phyloP scores from a whole-genome alignment of 2,113 vertebrate species.

The Syrmaticus mikado region DNA sequence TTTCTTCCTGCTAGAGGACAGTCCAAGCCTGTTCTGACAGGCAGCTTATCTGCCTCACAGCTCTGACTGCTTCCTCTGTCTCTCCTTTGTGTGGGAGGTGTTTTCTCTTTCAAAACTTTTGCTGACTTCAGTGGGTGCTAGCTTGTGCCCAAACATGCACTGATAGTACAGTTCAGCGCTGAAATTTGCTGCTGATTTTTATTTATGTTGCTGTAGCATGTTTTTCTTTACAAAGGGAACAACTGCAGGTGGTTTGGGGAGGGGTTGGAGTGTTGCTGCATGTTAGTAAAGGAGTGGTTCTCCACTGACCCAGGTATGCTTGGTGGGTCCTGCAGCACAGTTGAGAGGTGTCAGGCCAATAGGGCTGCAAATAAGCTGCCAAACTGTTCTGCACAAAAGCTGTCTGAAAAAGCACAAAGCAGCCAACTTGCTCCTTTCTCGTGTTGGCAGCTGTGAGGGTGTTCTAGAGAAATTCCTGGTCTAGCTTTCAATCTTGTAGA shows the following conservation, averaged over 20 bases:
- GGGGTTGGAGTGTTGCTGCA: not conserved
- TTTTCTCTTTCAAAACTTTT: conserved; percentile 75
- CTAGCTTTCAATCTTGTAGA: not conserved
- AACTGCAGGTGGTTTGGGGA: not conserved
- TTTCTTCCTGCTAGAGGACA: conserved; percentile 47
- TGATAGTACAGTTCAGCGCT: conserved; percentile 32
- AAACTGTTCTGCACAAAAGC: not conserved
- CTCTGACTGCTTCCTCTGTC: conserved; percentile 68
- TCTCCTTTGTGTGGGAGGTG: conserved; percentile 71
- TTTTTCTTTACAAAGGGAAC: conserved; percentile 31
- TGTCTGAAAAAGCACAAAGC: not conserved
- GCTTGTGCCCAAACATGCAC: conserved; percentile 62
- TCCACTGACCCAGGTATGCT: not conserved
- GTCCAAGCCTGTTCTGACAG: conserved; percentile 69
- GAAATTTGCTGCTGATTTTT: not conserved
- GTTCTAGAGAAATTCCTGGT: not conserved
- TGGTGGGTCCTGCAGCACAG: not conserved
- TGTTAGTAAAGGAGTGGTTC: not conserved
- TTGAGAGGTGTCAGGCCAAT: accelerated
- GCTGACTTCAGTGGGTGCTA: conserved; percentile 67
- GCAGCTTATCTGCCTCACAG: conserved; percentile 61
- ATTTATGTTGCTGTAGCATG: conserved; percentile 26
- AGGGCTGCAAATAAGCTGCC: not conserved
- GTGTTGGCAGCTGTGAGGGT: not conserved
- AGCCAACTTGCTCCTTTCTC: not conserved